Evolutionary conservation across 2,888 invertebrate species (phyloP).

Genomic region (Drosophila ustulata): DNA sequence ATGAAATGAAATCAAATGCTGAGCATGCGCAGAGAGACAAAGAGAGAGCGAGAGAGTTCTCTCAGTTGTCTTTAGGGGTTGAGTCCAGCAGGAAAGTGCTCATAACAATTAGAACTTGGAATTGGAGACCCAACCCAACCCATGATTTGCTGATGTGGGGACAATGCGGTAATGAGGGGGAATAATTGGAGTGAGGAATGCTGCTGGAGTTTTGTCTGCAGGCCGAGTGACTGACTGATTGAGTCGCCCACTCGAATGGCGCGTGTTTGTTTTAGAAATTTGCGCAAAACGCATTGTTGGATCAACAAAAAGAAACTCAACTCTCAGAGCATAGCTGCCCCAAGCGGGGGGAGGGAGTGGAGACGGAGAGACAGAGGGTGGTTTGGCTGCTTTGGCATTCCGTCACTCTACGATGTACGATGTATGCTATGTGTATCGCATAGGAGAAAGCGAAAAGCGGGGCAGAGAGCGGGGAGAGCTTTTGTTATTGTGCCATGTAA

Average conservation of each 20-base stretch:
- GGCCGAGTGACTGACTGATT: conserved; percentile 36
- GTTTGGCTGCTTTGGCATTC: conserved; percentile 53
- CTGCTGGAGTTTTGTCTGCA: not conserved
- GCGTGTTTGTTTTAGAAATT: conserved; percentile 76
- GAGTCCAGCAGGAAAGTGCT: conserved; percentile 73
- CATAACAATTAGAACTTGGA: conserved; percentile 60
- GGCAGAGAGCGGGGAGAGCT: not conserved
- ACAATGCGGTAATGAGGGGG: not conserved
- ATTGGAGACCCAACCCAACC: not conserved
- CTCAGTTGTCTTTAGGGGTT: conserved; percentile 41
- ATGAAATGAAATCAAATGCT: conserved; percentile 34
- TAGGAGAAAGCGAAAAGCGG: conserved; percentile 12
- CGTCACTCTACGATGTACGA: conserved; percentile 36
- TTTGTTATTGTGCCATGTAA: conserved; percentile 36
- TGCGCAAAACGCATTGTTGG: conserved; percentile 67
- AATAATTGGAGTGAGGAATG: not conserved
- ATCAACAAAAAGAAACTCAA: conserved; percentile 50
- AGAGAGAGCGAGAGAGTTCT: conserved; percentile 7
- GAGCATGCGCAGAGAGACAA: conserved; percentile 53
- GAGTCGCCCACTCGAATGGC: conserved; percentile 49
- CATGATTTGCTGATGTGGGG: conserved; percentile 56
- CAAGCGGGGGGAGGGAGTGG: not conserved
- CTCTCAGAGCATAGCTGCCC: not conserved
- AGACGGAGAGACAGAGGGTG: not conserved
- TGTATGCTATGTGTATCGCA: conserved; percentile 5